These are phyloP conservation scores for Sula dactylatra DNA, from an alignment of 2,113 vertebrate genomes.

Conservation along the genomic window DNA sequence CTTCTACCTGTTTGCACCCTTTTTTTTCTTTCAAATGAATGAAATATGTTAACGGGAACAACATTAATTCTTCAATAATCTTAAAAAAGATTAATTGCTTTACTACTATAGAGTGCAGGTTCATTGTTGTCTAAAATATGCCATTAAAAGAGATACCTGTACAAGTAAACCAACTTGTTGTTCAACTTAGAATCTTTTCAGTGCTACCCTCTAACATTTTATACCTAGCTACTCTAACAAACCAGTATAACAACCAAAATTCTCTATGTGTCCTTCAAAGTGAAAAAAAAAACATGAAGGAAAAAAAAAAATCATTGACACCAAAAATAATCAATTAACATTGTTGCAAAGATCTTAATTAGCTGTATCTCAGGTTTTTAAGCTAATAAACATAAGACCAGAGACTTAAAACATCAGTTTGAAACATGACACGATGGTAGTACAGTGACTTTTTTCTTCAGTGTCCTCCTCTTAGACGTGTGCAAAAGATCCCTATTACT, in stretches of 20 bases:
- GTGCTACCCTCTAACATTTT: background rate
- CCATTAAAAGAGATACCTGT: background rate
- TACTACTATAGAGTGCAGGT: background rate
- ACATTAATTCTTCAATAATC: background rate
- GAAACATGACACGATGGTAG: background rate
- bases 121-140: background rate
- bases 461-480: fast-evolving
- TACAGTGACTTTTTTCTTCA: background rate
- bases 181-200: background rate
- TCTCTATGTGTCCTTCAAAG: background rate
- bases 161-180: background rate
- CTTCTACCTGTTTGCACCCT: background rate
- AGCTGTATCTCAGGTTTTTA: background rate
- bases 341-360: background rate
- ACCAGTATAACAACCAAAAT: background rate
- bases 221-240: background rate
- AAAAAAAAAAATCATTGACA: background rate
- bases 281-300: background rate
- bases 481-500: background rate
- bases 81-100: background rate
- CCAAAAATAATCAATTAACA: background rate
- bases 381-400: background rate
- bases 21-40: background rate
- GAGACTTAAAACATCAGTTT: background rate
- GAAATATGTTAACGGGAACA: background rate